Percentiles rank a stretch among this genome's conserved stretches.
Evolutionary conservation across 1,140 invertebrate species (phyloP).

Genomic region (Drosophila teissieri): DNA sequence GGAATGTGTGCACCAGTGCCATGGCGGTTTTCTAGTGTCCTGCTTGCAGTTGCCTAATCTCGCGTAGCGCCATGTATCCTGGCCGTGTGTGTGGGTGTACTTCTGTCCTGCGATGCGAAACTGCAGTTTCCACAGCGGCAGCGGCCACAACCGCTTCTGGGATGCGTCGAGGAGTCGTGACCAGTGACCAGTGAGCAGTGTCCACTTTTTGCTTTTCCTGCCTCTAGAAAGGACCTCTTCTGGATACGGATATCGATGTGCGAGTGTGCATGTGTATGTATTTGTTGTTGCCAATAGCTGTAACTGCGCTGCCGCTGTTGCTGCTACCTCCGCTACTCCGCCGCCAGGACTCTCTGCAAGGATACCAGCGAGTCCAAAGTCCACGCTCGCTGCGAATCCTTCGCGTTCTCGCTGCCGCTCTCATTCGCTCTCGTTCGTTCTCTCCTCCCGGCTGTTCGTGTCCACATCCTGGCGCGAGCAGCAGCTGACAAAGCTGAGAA

Average conservation of each 20-base stretch:
- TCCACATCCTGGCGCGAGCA: background rate
- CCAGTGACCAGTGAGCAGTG: background rate
- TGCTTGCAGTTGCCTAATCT: slow-evolving; percentile 36
- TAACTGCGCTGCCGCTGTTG: slow-evolving; percentile 54
- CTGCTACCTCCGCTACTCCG: slow-evolving; percentile 10
- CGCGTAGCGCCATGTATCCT: slow-evolving; percentile 10
- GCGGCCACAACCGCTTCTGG: background rate
- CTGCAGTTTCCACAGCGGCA: background rate
- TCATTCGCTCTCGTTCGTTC: background rate
- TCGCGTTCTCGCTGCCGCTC: background rate
- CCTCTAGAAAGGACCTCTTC: slow-evolving; percentile 20
- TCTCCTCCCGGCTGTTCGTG: slow-evolving; percentile 8
- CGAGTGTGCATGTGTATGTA: slow-evolving; percentile 28
- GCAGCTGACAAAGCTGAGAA: slow-evolving; percentile 36
- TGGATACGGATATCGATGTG: slow-evolving; percentile 21
- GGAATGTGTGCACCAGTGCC: slow-evolving; percentile 73
- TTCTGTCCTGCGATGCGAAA: background rate
- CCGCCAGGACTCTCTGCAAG: slow-evolving; percentile 8
- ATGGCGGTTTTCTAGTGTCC: slow-evolving; percentile 25
- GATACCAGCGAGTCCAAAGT: slow-evolving; percentile 5
- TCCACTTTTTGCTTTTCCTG: slow-evolving; percentile 6
- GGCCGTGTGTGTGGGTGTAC: slow-evolving; percentile 1
- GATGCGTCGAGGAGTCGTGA: background rate
- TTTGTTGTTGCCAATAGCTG: slow-evolving; percentile 41
- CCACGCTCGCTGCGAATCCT: background rate